Conservation (phyloP, 2,888 invertebrate genomes). For the Nowickia ferox region DNA sequence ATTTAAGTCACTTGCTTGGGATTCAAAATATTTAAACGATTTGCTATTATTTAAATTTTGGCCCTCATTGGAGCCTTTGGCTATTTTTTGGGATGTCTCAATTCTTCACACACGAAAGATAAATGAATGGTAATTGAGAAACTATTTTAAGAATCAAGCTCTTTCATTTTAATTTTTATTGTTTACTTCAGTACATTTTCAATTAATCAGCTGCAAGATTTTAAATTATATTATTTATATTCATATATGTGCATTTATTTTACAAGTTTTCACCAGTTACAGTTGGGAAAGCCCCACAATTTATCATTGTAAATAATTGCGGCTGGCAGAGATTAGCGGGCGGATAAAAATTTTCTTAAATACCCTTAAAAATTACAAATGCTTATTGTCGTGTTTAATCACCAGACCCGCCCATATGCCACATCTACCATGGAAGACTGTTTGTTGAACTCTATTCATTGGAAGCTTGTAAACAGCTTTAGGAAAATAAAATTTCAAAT, state of each 20-base stretch:
- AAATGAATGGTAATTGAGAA: no score
- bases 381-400: conserved; percentile 61
- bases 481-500: conserved; percentile 16
- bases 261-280: background rate
- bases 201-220: background rate
- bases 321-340: conserved; percentile 57
- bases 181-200: background rate
- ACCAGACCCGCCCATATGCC: conserved; percentile 60
- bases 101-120: no score
- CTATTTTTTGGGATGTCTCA: no score
- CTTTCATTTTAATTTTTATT: no score
- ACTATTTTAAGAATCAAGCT: no score
- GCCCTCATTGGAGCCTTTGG: no score
- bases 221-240: conserved; percentile 6
- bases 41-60: no score
- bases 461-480: conserved; percentile 26
- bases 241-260: background rate
- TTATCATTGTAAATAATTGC: conserved; percentile 55
- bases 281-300: conserved; percentile 35
- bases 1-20: no score
- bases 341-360: conserved; percentile 63
- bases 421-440: conserved; percentile 17
- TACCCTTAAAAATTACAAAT: conserved; percentile 58
- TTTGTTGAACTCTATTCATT: conserved; percentile 18
- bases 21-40: no score